Conservation (phyloP, 2,113 vertebrate genomes). For the Alethe diademata region DNA sequence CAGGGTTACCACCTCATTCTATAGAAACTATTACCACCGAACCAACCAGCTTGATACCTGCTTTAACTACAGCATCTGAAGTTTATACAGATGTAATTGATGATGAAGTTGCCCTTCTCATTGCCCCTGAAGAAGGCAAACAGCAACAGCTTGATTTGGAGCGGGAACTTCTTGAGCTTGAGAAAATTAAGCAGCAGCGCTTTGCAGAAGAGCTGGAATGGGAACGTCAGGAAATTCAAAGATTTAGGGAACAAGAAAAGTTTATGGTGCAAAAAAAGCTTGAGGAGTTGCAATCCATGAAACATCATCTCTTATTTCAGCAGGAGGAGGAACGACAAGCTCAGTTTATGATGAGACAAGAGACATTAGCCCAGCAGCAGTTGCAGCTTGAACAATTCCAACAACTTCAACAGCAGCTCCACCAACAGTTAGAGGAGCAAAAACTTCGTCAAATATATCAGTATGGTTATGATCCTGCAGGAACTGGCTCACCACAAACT, state of each 20-base stretch:
- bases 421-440: conserved; percentile 93
- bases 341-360: conserved; percentile 94
- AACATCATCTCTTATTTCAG: conserved; percentile 93
- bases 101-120: conserved; percentile 85
- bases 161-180: conserved; percentile 92
- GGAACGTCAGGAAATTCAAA: conserved; percentile 97
- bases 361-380: conserved; percentile 92
- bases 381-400: conserved; percentile 95
- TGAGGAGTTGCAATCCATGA: conserved; percentile 94
- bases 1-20: conserved; percentile 72
- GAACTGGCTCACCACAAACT: conserved; percentile 73
- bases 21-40: conserved; percentile 81
- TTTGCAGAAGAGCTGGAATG: conserved; percentile 96
- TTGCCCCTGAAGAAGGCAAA: conserved; percentile 90
- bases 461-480: conserved; percentile 80
- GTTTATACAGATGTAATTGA: conserved; percentile 87
- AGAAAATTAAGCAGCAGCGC: conserved; percentile 95
- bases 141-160: conserved; percentile 93
- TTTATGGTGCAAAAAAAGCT: conserved; percentile 96
- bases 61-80: conserved; percentile 85
- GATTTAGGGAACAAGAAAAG: conserved; percentile 95
- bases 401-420: conserved; percentile 93
- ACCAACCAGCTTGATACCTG: conserved; percentile 75
- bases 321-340: conserved; percentile 97
- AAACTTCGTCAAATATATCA: conserved; percentile 88